Evolutionary conservation across 2,888 invertebrate genomes (phyloP).

Genomic region (Ypsolopha sequella): DNA sequence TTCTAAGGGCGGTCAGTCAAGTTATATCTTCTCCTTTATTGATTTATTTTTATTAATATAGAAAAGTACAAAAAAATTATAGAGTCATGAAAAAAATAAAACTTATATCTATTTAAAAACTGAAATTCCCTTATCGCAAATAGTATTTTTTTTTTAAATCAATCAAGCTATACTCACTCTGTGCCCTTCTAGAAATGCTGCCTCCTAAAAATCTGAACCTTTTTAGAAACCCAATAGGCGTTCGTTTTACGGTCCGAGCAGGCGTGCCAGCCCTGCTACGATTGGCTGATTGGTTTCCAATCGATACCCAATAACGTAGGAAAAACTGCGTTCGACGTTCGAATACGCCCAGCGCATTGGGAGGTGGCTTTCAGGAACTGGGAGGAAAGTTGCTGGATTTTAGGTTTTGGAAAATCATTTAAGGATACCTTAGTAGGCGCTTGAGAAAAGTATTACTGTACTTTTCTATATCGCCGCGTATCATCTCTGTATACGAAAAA

Average conservation of each 20-base stretch:
- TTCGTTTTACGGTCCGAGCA: conserved; percentile 29
- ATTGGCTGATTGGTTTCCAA: conserved; percentile 68
- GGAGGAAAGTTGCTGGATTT: background rate
- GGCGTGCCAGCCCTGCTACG: conserved; percentile 36
- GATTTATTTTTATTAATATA: too few relatives aligned
- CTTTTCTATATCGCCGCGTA: too few relatives aligned
- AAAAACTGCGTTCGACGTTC: conserved; percentile 1
- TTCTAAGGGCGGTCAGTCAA: too few relatives aligned
- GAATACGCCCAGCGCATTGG: conserved; percentile 7
- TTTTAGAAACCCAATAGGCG: conserved; percentile 1
- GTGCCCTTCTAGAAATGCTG: too few relatives aligned
- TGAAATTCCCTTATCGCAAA: background rate
- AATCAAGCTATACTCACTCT: background rate
- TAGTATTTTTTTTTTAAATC: background rate
- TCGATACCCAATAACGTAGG: conserved; percentile 53
- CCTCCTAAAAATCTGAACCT: background rate
- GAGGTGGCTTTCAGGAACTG: background rate
- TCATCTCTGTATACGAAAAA: too few relatives aligned
- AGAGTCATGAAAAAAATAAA: background rate
- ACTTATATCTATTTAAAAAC: too few relatives aligned
- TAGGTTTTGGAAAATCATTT: background rate
- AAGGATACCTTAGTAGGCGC: background rate
- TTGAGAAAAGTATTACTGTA: too few relatives aligned
- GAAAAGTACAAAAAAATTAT: too few relatives aligned
- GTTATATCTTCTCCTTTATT: background rate